Base-by-base conservation (phyloP, 1,140 invertebrate species). In the Sitophilus oryzae region DNA sequence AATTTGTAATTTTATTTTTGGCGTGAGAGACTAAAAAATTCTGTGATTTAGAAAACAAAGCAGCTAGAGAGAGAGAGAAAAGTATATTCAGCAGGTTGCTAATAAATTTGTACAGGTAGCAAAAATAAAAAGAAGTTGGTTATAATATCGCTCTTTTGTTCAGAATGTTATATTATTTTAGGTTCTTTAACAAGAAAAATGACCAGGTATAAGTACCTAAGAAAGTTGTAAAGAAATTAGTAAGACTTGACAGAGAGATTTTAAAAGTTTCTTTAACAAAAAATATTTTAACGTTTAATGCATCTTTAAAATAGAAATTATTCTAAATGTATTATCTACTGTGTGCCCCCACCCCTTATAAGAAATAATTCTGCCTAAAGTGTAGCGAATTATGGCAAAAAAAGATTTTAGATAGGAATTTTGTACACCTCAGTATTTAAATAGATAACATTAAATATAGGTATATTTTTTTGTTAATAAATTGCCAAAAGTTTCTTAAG, bases 41-140 rank as follows among this genome's bases (percentile, higher is more conserved):
- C 52, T 54, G 52, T 54, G 52, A 54, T 54, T 45, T 54, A 54
- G 52, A 30, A 30, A 30, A 52, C 16, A 44, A 54, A 54, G 52
- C 52, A 54, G 52, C 52, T 40, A 47, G 40, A 46, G 2, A 34
- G 38, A 16, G 30, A 38, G 16, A 19, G 34, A 18, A n/a, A n/a
- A n/a, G n/a, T 52, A 11, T 34, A 43, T 25, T 10, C 25, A 23
- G 37, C 22, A 10, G 50, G 50, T 52, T 44, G 50, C 50, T 52
- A 44, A 25, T 15, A 19, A 52, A 51, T 25, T 14, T 54, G 52
- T 54, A 52, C 41, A 44, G 40, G 23, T 44, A 52, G 41, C 5
- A 30, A 44, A 44, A 41, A 30, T 23, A 14, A 54, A 11, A 46
- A 15, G 44, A 46, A 38, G 43, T 37, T 37, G 35, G 46, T 34